Conservation (phyloP, 1,140 invertebrate genomes). For the Sycophila sp. region DNA sequence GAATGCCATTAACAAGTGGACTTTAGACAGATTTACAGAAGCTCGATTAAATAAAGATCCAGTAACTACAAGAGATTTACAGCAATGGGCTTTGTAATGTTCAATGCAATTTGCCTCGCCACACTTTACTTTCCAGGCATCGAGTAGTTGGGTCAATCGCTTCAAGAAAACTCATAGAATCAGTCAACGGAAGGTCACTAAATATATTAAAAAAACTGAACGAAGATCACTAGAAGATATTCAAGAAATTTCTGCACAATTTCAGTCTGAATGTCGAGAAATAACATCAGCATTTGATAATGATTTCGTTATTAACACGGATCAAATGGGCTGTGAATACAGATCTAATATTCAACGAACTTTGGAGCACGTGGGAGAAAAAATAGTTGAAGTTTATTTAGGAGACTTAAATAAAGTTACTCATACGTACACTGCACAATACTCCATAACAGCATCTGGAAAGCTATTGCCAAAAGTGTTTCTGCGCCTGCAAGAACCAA, state of each 20-base stretch:
- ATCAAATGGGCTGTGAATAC: no score
- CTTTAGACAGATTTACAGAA: not conserved
- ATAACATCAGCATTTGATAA: no score
- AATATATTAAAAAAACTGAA: not conserved
- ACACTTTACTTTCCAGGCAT: no score
- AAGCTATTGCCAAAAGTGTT: conserved; percentile 38
- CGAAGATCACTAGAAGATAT: not conserved
- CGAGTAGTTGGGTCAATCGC: no score
- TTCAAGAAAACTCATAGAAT: not conserved
- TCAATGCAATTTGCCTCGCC: not conserved
- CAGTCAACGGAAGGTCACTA: not conserved
- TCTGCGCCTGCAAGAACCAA: conserved; percentile 34
- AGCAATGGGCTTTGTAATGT: not conserved
- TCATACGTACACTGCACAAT: not conserved
- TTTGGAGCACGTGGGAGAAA: no score
- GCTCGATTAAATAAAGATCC: not conserved
- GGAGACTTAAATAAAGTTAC: conserved; percentile 10
- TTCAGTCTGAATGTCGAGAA: no score
- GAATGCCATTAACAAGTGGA: not conserved
- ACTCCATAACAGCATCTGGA: conserved; percentile 25
- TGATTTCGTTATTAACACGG: no score
- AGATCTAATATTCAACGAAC: no score
- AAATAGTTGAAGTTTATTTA: not conserved
- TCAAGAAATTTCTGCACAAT: not conserved
- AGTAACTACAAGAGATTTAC: not conserved